A percentile compares a stretch with the other conserved stretches of the same genome.
phyloP scores from a whole-genome alignment of 2,113 vertebrate species.

The Narcine bancroftii region DNA sequence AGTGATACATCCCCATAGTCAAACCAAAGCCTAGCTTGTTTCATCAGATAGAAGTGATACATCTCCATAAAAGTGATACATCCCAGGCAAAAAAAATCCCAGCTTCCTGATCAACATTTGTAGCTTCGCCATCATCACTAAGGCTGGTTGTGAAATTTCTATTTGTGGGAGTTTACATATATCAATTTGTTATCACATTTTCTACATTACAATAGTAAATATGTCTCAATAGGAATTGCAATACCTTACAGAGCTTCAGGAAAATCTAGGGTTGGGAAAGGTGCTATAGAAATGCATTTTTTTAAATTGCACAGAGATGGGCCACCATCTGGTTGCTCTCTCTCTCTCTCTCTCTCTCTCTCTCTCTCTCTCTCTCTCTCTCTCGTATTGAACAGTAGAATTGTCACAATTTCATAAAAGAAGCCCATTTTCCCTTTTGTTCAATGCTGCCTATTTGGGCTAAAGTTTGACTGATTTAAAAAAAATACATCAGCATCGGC shows the following conservation, averaged over 20 bases:
- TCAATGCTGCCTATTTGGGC: too few relatives aligned
- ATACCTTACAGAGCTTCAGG: too few relatives aligned
- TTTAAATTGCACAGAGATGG: background rate
- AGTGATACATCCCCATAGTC: background rate
- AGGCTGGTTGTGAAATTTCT: background rate
- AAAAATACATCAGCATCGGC: too few relatives aligned
- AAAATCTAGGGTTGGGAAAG: too few relatives aligned
- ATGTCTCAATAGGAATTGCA: background rate
- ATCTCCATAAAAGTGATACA: background rate
- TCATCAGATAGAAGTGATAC: background rate
- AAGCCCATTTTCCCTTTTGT: background rate
- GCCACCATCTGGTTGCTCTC: background rate
- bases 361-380: background rate
- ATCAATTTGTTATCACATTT: background rate
- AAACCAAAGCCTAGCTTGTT: background rate
- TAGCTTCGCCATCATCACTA: background rate
- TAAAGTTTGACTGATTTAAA: background rate
- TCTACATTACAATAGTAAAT: background rate
- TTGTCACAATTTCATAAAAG: too few relatives aligned
- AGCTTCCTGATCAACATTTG: background rate
- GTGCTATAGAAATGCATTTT: background rate
- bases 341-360: background rate
- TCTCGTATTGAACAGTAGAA: background rate
- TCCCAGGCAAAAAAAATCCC: background rate
- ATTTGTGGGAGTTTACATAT: background rate